Conservation (phyloP, 1,140 invertebrate genomes). For the Lethrus apterus region DNA sequence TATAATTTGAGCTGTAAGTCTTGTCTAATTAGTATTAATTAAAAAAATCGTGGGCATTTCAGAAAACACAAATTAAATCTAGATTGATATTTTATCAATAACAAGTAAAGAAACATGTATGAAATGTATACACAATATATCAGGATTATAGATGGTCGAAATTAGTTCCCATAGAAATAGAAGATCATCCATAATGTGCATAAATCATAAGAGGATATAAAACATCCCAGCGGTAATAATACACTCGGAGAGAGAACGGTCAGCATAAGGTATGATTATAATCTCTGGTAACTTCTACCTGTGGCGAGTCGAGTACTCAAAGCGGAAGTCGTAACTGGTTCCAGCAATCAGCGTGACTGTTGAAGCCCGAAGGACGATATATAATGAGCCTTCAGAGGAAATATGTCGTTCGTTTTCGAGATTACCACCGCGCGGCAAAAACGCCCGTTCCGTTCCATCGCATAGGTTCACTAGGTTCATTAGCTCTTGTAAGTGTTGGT, state of each 20-base stretch:
- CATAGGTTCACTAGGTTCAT: constrained; percentile 25
- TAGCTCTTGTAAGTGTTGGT: constrained; percentile 22
- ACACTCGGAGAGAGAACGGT: constrained; percentile 19
- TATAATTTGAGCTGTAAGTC: too few species aligned
- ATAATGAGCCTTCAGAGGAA: constrained; percentile 33
- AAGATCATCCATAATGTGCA: background rate
- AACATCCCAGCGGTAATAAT: too few species aligned
- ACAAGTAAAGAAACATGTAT: too few species aligned
- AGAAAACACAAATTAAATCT: too few species aligned
- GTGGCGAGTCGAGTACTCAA: constrained; percentile 1
- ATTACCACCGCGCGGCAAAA: constrained; percentile 21
- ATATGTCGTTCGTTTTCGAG: constrained; percentile 22
- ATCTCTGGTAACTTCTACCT: constrained; percentile 21
- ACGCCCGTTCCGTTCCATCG: constrained; percentile 26
- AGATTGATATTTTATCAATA: too few species aligned
- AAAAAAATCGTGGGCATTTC: too few species aligned
- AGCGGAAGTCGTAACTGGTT: constrained; percentile 37
- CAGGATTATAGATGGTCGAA: background rate
- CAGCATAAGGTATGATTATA: constrained; percentile 23
- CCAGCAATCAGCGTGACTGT: constrained; percentile 36
- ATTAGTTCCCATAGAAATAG: constrained; percentile 10
- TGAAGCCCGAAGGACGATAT: constrained; percentile 36
- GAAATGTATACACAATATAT: constrained; percentile 6
- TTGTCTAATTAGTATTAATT: too few species aligned
- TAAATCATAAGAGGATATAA: constrained; percentile 8